Base-by-base conservation (phyloP, 1,140 invertebrate genomes). In the Drosophila bocqueti region DNA sequence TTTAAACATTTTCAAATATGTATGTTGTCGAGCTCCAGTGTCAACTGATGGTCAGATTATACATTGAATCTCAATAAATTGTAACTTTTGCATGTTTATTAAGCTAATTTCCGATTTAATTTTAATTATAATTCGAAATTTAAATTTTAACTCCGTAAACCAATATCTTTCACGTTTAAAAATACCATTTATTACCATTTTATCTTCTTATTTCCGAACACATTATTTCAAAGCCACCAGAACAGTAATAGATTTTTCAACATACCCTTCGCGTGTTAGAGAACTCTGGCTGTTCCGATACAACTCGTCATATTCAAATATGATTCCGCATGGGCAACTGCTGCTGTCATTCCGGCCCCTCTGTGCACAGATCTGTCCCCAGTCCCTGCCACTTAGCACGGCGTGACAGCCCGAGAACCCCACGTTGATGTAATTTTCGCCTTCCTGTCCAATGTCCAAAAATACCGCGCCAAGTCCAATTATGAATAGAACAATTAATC, bases 401-500 rank as follows among this genome's bases (percentile, higher is more conserved):
- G 16, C 7, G 67, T 62, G 72, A 62, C 59, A 61, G 47, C 34
- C 47, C 59, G 57, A 62, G 49, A 80, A 65, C 66, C 79, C 79
- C 76, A 79, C 63, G 67, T 62, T 65, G 66, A 47, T 78, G 61
- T 50, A 85, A 50, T 61, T 76, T 79, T 64, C 64, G 75, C 47
- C 59, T 75, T 82, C 52, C 74, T 64, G 73, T 75, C 78, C 59
- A 79, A 76, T 87, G 76, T 83, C 83, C 84, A 89, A 84, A 89
- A 89, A 90, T 90, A 84, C 83, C 77, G 68, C 50, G 67, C 63
- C 76, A 71, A 89, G 86, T 82, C 84, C 84, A 83, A 87, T 87
- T 87, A 87, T 87, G 84, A 82, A 85, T 85, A 91, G 81, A 90
- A 90, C 85, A 90, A 90, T 90, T 90, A 90, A 90, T 90, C 85